phyloP scores from a whole-genome alignment of 2,113 vertebrate genomes.

The Hippocampus comes region DNA sequence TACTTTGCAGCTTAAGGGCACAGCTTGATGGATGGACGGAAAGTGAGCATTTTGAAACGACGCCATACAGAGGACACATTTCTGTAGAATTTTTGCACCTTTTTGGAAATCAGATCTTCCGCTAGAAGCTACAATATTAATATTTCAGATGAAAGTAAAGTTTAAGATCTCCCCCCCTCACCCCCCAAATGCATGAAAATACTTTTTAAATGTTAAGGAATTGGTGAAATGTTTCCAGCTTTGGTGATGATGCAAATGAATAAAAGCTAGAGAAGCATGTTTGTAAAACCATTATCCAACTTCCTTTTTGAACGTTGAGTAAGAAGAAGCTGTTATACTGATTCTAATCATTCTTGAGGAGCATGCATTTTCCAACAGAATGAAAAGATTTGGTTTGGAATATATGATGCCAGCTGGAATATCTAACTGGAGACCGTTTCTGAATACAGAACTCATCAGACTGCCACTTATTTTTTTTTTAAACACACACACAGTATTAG shows the following conservation, averaged over 20 bases:
- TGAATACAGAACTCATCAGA: not conserved
- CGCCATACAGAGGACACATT: not conserved
- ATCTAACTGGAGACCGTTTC: not conserved
- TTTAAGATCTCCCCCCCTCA: not conserved
- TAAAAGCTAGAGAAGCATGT: not conserved
- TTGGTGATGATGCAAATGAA: not conserved
- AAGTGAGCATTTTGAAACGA: constrained; percentile 3
- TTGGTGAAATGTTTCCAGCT: not conserved
- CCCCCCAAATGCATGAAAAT: not conserved
- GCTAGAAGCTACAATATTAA: not conserved
- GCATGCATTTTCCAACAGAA: not conserved
- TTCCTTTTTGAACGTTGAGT: not conserved
- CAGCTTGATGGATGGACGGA: not conserved
- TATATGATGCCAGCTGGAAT: not conserved
- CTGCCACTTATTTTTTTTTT: not conserved
- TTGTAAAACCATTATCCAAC: not conserved
- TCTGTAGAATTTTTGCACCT: constrained; percentile 2
- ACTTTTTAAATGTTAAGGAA: not conserved
- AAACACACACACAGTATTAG: not conserved
- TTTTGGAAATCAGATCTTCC: not conserved
- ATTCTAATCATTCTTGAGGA: not conserved
- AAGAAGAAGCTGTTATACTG: not conserved
- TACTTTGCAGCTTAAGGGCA: constrained; percentile 15
- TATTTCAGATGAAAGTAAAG: not conserved
- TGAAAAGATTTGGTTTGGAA: not conserved